Evolutionary conservation across 2,113 vertebrate species (phyloP).

Genomic region (Meriones unguiculatus): DNA sequence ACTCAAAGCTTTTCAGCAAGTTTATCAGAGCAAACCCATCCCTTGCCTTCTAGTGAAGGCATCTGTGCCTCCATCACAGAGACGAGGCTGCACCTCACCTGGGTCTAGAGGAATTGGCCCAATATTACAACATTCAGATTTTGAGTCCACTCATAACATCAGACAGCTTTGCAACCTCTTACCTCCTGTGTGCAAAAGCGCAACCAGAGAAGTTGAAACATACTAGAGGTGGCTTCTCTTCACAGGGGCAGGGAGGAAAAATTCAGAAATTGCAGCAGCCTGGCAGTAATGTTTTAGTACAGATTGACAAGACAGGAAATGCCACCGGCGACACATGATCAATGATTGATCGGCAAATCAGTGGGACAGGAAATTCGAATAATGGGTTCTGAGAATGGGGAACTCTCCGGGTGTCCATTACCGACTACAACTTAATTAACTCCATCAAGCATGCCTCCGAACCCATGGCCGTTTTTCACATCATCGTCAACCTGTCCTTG

Average conservation of each 20-base stretch:
- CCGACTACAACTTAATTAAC: slow-evolving; percentile 26
- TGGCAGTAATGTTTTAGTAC: neutral
- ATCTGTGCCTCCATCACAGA: neutral
- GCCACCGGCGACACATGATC: neutral
- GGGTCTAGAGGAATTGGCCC: neutral
- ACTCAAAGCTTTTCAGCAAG: neutral
- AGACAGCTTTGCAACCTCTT: neutral
- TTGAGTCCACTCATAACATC: neutral
- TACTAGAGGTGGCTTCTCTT: neutral
- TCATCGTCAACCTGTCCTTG: slow-evolving; percentile 24
- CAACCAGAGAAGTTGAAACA: neutral
- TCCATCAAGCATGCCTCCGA: neutral
- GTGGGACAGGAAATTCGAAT: slow-evolving; percentile 44
- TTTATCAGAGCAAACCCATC: neutral
- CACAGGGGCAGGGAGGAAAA: neutral
- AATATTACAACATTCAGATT: neutral
- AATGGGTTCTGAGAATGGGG: slow-evolving; percentile 48
- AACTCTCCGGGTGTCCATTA: slow-evolving; percentile 9
- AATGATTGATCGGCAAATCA: slow-evolving; percentile 34
- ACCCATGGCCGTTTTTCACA: neutral
- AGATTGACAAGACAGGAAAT: slow-evolving; percentile 30
- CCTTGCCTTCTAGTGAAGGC: neutral
- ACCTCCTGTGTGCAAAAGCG: neutral
- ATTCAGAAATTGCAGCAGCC: neutral
- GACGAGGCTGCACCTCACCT: neutral